Conservation (phyloP, 2,888 invertebrate species). For the Trichogramma dendrolimi region DNA sequence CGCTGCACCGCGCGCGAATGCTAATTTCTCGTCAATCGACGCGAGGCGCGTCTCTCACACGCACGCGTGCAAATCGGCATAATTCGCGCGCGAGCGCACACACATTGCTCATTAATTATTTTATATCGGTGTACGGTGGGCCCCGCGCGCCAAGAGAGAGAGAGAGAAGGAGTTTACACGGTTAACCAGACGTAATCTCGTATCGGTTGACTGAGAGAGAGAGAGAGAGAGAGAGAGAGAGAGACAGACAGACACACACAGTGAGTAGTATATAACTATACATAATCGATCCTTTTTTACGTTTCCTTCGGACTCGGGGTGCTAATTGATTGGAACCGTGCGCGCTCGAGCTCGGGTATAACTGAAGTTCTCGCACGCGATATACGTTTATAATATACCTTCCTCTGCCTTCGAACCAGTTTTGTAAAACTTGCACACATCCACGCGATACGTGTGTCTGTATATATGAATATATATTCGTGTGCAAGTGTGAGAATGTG, state of each 20-base stretch:
- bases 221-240: too few species aligned
- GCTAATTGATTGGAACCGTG: conserved; percentile 18
- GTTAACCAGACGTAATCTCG: conserved; percentile 3
- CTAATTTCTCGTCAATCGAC: conserved; percentile 5
- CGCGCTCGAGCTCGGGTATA: too few species aligned
- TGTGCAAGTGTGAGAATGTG: neutral
- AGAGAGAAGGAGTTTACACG: neutral
- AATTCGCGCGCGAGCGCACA: neutral
- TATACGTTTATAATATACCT: neutral
- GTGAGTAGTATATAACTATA: neutral
- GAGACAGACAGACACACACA: too few species aligned
- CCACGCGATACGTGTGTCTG: neutral
- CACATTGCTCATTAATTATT: conserved; percentile 15
- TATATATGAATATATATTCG: neutral
- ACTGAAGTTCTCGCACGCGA: conserved; percentile 4
- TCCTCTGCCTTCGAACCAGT: neutral
- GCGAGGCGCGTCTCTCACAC: neutral
- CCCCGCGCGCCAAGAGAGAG: neutral
- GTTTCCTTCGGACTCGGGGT: neutral
- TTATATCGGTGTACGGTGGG: neutral
- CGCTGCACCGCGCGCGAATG: too few species aligned
- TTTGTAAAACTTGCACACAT: conserved; percentile 7
- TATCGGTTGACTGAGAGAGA: too few species aligned
- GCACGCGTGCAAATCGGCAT: conserved; percentile 1
- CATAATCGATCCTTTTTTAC: conserved; percentile 3